Conservation (phyloP, 2,797 vertebrate genomes). For the Gymnopithys bicolor region DNA sequence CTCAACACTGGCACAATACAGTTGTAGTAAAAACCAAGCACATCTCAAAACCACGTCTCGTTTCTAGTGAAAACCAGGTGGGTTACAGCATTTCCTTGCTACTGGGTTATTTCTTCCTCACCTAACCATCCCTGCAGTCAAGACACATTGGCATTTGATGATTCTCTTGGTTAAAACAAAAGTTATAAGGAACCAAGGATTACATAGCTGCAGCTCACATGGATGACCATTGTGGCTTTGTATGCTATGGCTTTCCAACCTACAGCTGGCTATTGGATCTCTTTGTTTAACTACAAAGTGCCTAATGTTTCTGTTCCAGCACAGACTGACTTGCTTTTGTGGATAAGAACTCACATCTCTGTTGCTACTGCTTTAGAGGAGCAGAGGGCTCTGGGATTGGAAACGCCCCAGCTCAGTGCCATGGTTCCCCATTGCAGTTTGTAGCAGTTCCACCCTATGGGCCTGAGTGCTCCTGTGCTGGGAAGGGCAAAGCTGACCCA, state of each 20-base stretch:
- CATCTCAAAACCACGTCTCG: not conserved
- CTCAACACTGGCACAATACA: not conserved
- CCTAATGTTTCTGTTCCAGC: not conserved
- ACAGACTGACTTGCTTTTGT: not conserved
- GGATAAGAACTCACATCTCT: not conserved
- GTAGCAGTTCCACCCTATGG: not conserved
- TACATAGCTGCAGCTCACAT: not conserved
- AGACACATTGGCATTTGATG: not conserved
- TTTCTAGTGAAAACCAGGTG: not conserved
- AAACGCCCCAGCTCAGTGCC: too few species aligned
- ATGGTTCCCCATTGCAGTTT: accelerated
- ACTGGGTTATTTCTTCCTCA: not conserved
- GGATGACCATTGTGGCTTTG: not conserved
- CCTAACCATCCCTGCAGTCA: not conserved
- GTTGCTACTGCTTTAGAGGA: not conserved
- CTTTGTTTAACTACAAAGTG: not conserved
- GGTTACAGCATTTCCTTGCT: not conserved
- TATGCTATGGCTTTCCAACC: not conserved
- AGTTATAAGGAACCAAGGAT: not conserved
- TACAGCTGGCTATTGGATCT: not conserved
- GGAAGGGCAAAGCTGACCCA: not conserved
- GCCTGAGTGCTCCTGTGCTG: not conserved
- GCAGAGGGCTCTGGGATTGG: not conserved
- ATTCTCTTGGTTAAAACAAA: not conserved
- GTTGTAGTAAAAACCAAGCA: not conserved